Base-by-base conservation (phyloP, 2,797 vertebrate species). In the Phaenicophaeus curvirostris region DNA sequence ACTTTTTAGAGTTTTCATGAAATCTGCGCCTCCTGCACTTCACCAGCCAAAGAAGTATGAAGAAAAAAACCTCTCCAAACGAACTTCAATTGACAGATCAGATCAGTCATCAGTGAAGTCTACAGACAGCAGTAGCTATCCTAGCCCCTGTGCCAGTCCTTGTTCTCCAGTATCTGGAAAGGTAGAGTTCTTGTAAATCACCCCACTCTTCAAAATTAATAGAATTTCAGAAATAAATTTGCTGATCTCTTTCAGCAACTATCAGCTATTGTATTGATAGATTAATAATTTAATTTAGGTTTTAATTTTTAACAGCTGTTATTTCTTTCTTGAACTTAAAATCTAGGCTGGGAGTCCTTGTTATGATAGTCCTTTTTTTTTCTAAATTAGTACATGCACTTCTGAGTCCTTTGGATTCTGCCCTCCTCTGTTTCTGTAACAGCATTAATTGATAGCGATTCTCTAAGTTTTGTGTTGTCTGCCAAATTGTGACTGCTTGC, bases 21-120 rank as follows among this genome's bases (percentile, higher is more conserved):
- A 96, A 54, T 96, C 97, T 68, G 80, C 90, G 25, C 84, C 96
- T 77, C 94, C 97, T 24, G 71, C 94, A 37, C 90, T 96, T 71
- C 94, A 97, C 33, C 98, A 97, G 65, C 93, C 95, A 61, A 98
- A 97, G 85, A 95, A 95, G 46, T 95, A 97, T 77, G 98, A 97
- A 96, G 98, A 97, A 8, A 98, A 98, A 90, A 94, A 85, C 17
- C 77, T 87, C 30, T 93, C 95, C 35, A 98, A 97, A 94, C 97
- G 95, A 78, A 89, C 92, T 51, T 93, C 85, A 41, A 98, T 98
- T 62, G 97, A 98, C 61, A 94, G 80, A 15, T 97, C 97, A 54
- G 98, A 98, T 95, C 98, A 95, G 6, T 97, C 97, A 41, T 98
- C 98, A 71, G 93, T 96, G 84, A 98, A 96, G 85, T 98, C 98